Base-by-base conservation (phyloP, 1,140 invertebrate species). In the Cardiocondyla obscurior region DNA sequence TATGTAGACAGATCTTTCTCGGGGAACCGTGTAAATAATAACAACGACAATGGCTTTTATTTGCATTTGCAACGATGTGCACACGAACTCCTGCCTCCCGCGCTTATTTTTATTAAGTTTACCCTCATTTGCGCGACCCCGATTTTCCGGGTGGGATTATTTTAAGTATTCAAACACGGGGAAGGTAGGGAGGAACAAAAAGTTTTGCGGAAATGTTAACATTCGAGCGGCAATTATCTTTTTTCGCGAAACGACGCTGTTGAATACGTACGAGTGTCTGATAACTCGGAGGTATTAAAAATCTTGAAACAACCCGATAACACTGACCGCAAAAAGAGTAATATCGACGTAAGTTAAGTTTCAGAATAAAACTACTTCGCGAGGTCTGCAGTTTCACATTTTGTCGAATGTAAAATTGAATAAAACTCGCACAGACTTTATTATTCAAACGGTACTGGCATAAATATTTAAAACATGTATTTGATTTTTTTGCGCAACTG, bases 81-180 rank as follows among this genome's bases (percentile, higher is more conserved):
- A 76, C 42, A n/a, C 49, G 36, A 19, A 67, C 3, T 39, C 16
- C 16, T 33, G 10, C 7, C 67, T 77, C 42, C 19, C 44, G 67
- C 10, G 33, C 16, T 51, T 7, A 39, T 67, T 67, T 77, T 19
- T 33, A 79, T 33, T 67, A 79, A 67, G 28, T 53, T 67, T 77
- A 46, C 4, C 33, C 22, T 53, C 46, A 46, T 79, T 67, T 53
- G 22, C 22, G 12, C 22, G 16, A 67, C 0, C 16, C n/a, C 39
- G 33, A 77, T 77, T 10, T 6, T 49, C n/a, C 19, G 51, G 22
- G 42, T 19, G 3, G 53, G 62, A 39, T 67, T 67, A 6, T 22
- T 67, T 39, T 42, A 55, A 79, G 53, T 69, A 22, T 33, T 79
- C 16, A 53, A 79, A 79, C 2, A n/a, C n/a, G n/a, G n/a, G n/a